Evolutionary conservation across 2,888 invertebrate genomes (phyloP).

Genomic region (Anticlea derivata): DNA sequence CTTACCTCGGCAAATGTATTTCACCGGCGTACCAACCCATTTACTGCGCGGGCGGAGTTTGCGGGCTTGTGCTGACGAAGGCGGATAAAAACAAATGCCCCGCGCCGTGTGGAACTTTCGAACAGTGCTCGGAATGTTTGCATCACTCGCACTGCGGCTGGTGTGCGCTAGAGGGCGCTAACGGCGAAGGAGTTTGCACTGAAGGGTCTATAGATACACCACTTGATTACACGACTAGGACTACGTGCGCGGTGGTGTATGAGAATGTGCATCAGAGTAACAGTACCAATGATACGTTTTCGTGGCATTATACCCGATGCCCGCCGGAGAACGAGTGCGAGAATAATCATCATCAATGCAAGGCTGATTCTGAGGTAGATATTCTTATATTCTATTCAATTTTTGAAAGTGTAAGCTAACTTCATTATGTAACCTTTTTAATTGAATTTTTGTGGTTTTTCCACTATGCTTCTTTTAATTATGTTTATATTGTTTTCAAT

Average conservation of each 20-base stretch:
- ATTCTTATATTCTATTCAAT: too few species aligned
- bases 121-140: slow-evolving; percentile 94
- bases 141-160: slow-evolving; percentile 96
- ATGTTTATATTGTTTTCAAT: too few species aligned
- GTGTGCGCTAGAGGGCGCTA: slow-evolving; percentile 89
- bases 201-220: slow-evolving; percentile 92
- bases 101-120: slow-evolving; percentile 91
- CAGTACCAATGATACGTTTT: slow-evolving; percentile 82
- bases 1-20: slow-evolving; percentile 92
- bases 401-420: too few species aligned
- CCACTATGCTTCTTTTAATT: too few species aligned
- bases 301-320: slow-evolving; percentile 95
- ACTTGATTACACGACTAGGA: slow-evolving; percentile 81
- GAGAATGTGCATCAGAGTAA: slow-evolving; percentile 55
- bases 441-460: too few species aligned
- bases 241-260: slow-evolving; percentile 84
- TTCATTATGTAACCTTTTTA: too few species aligned
- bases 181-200: slow-evolving; percentile 93
- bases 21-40: slow-evolving; percentile 93
- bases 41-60: slow-evolving; percentile 95
- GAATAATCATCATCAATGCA: slow-evolving; percentile 96
- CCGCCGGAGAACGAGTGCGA: slow-evolving; percentile 97
- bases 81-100: slow-evolving; percentile 90
- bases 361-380: slow-evolving; percentile 89
- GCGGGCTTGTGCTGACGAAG: slow-evolving; percentile 90